Conservation (phyloP, 1,140 invertebrate genomes). For the Dendrolimus punctatus region DNA sequence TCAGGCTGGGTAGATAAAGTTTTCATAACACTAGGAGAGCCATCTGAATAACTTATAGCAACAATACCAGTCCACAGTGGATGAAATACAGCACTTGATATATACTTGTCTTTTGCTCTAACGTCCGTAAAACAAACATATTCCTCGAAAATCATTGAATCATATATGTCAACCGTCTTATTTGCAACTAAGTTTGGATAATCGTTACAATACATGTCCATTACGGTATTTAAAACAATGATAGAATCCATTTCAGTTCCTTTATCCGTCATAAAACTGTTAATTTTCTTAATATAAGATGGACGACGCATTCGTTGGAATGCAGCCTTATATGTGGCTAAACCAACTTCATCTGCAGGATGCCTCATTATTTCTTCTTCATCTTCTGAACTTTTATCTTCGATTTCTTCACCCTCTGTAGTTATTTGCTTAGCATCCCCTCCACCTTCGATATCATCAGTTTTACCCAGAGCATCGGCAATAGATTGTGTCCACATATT, state of each 20-base stretch:
- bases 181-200: constrained; percentile 71
- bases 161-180: constrained; percentile 41
- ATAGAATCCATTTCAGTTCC: constrained; percentile 46
- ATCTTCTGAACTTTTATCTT: constrained; percentile 33
- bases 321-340: constrained; percentile 39
- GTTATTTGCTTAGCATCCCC: constrained; percentile 23
- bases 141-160: constrained; percentile 70
- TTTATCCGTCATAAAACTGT: constrained; percentile 33
- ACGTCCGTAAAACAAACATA: constrained; percentile 76
- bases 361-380: constrained; percentile 33
- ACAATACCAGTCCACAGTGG: constrained; percentile 77
- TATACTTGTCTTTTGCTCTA: constrained; percentile 74
- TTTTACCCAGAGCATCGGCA: constrained; percentile 62
- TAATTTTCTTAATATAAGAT: constrained; percentile 54
- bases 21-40: constrained; percentile 56
- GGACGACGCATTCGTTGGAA: constrained; percentile 41
- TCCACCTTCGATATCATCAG: constrained; percentile 33
- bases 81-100: constrained; percentile 80
- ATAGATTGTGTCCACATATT: constrained; percentile 79
- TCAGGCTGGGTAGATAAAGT: constrained; percentile 44
- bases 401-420: constrained; percentile 11
- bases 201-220: constrained; percentile 79
- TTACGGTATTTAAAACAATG: constrained; percentile 72
- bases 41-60: constrained; percentile 75
- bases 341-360: constrained; percentile 36